phyloP scores from a whole-genome alignment of 2,797 vertebrate genomes.

The Rhodeus uyekii region DNA sequence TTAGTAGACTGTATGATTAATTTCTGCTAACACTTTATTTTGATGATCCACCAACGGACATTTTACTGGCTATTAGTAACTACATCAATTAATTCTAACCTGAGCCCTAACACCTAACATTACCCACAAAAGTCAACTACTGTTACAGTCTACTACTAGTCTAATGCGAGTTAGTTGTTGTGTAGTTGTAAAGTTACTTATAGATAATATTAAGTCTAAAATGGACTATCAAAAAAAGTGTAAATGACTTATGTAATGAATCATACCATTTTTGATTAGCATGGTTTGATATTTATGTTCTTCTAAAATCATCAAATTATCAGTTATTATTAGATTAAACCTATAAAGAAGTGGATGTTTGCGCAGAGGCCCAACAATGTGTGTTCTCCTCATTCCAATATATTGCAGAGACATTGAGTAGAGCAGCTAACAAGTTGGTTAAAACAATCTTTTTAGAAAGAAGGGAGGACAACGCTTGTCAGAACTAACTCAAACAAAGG shows the following conservation, averaged over 20 bases:
- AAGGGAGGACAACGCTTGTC: neutral
- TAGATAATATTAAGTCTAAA: neutral
- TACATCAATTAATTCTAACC: neutral
- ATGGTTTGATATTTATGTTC: too few relatives aligned
- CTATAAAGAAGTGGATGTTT: neutral
- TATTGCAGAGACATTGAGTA: neutral
- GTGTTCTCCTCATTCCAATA: neutral
- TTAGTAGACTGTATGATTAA: too few relatives aligned
- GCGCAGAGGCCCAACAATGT: neutral
- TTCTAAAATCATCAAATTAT: neutral
- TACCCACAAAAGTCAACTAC: too few relatives aligned
- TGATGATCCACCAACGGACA: too few relatives aligned
- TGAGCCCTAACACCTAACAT: neutral
- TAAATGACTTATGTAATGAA: neutral
- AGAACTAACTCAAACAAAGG: slow-evolving; percentile 1
- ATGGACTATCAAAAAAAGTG: neutral
- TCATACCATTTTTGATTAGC: neutral
- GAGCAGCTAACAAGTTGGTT: neutral
- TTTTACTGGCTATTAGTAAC: neutral
- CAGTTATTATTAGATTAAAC: neutral
- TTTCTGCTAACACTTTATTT: too few relatives aligned
- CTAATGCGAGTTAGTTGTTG: neutral
- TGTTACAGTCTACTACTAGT: neutral
- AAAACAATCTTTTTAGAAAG: neutral
- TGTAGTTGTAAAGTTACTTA: too few relatives aligned